Base-by-base conservation (phyloP, 2,113 vertebrate species). In the Arvicanthis niloticus region DNA sequence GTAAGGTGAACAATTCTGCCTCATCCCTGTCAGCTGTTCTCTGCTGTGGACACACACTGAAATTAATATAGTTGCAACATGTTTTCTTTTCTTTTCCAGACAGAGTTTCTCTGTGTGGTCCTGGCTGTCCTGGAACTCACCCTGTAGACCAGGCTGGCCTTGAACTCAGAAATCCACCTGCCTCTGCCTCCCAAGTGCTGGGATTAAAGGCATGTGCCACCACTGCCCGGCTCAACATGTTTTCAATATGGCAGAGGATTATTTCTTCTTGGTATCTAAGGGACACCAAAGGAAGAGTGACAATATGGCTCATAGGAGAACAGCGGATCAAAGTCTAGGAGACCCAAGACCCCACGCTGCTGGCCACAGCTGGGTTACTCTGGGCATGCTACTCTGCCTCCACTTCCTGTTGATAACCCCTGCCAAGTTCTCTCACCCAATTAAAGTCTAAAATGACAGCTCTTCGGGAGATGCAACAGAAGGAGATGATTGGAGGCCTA, bases 271-370 rank as follows among this genome's bases (percentile, higher is more conserved):
- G 42, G 77, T 45, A 78, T 7, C 45, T 62, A 68, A 53, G 31
- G 68, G 42, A 68, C 56, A 65, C 68, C 37, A 67, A 72, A 68
- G 60, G 37, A 60, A 72, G 21, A 65, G 40, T 2, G 16, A 91
- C 1, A 9, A 42, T 37, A 31, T 34, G 88, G 78, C 42, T 78
- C 77, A 21, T 0, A 34, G 45, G 82, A 78, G 31, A 82, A 29
- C 7, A 22, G 40, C 7, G 22, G 31, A 45, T 62, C 19, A 3
- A 48, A 58, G 73, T 68, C 70, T 16, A 13, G 87, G 58, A 78
- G 76, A 62, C 42, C 89, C 2, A 15, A 2, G 70, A 65, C 67
- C 13, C 19, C 7, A 13, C 0, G 0, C 3, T 2, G 34, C 56
- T 68, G 21, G 19, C 42, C 19, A 37, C 68, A 19, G 9, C n/a